Evolutionary conservation across 2,888 invertebrate species (phyloP).

Genomic region (Sphinx pinastri): DNA sequence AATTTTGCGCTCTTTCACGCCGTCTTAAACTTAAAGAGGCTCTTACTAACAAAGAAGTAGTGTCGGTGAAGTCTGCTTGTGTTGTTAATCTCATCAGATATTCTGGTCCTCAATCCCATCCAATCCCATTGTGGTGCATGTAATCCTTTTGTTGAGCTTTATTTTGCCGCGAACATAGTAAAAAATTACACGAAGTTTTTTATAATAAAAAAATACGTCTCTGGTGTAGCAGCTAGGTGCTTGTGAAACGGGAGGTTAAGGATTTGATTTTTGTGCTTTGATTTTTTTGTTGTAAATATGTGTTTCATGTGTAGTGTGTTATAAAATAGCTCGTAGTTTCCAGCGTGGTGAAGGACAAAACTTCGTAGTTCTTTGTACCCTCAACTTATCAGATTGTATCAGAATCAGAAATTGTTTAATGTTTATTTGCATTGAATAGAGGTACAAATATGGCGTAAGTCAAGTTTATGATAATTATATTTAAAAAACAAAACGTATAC

Average conservation of each 20-base stretch:
- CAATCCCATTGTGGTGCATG: constrained; percentile 30
- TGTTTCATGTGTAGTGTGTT: too few relatives aligned
- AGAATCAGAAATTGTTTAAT: too few relatives aligned
- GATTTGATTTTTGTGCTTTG: too few relatives aligned
- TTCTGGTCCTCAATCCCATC: constrained; percentile 32
- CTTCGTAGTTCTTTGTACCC: too few relatives aligned
- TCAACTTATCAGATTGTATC: too few relatives aligned
- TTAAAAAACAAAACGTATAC: too few relatives aligned
- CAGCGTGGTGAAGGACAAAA: too few relatives aligned
- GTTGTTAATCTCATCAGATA: constrained; percentile 39
- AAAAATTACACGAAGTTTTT: constrained; percentile 21
- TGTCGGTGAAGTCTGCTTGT: constrained; percentile 31
- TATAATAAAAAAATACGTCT: background rate
- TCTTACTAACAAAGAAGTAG: constrained; percentile 26
- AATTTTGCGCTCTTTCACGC: constrained; percentile 1
- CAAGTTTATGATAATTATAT: too few relatives aligned
- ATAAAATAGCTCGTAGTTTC: too few relatives aligned
- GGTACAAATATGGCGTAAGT: too few relatives aligned
- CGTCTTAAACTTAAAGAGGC: background rate
- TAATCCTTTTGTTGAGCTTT: constrained; percentile 37
- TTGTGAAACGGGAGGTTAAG: background rate
- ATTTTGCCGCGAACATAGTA: constrained; percentile 25
- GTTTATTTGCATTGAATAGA: too few relatives aligned
- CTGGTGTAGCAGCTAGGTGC: background rate
- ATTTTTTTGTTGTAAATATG: too few relatives aligned